These are phyloP conservation scores for Panonychus citri DNA, from an alignment of 1,140 invertebrate species.

Conservation along the genomic window DNA sequence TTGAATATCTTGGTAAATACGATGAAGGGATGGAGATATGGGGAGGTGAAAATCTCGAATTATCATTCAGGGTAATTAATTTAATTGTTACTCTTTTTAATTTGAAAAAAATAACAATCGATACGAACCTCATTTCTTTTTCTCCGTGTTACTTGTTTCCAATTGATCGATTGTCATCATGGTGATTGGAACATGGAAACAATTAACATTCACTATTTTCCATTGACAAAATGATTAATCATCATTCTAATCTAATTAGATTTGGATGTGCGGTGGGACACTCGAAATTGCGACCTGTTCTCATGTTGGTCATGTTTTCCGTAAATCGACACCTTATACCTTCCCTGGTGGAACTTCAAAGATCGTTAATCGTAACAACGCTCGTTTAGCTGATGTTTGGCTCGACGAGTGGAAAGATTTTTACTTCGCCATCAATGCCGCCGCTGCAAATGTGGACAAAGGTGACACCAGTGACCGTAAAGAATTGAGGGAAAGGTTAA, in stretches of 20 bases:
- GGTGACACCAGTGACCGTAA: slow-evolving; percentile 58
- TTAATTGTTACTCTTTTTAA: too few species aligned
- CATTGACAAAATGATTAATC: too few species aligned
- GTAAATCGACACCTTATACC: slow-evolving; percentile 94
- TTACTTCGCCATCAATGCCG: slow-evolving; percentile 95
- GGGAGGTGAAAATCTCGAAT: slow-evolving; percentile 36
- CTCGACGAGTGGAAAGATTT: slow-evolving; percentile 93
- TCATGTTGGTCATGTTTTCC: slow-evolving; percentile 86
- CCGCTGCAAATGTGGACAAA: slow-evolving; percentile 55
- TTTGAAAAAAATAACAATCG: too few species aligned
- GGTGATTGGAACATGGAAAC: too few species aligned
- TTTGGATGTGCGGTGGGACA: slow-evolving; percentile 88
- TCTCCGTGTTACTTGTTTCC: too few species aligned
- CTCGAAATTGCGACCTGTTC: slow-evolving; percentile 76
- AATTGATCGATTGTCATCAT: too few species aligned
- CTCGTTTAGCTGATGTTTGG: slow-evolving; percentile 85
- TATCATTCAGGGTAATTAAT: background rate
- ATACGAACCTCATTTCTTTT: too few species aligned
- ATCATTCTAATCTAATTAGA: too few species aligned
- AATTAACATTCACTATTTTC: too few species aligned
- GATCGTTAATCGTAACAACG: slow-evolving; percentile 96
- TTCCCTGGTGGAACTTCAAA: slow-evolving; percentile 94
- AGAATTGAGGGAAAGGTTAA: slow-evolving; percentile 47
- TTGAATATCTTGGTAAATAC: slow-evolving; percentile 88
- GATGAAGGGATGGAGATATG: slow-evolving; percentile 99